Evolutionary conservation across 2,113 vertebrate species (phyloP).

Genomic region (Taxidea taxus): DNA sequence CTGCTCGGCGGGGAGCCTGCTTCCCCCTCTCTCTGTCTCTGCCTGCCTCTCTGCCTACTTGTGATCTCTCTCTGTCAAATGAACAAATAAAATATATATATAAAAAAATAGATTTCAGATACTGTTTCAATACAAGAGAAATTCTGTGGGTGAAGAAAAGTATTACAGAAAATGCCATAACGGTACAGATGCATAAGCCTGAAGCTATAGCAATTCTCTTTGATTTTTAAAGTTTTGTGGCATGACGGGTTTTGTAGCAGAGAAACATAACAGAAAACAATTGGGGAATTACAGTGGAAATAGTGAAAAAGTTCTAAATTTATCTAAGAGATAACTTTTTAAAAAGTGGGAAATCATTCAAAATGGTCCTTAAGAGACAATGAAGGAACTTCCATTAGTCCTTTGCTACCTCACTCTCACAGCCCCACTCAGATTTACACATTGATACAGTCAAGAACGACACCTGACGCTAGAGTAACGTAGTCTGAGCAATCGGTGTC

Average conservation of each 20-base stretch:
- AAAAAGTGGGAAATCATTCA: not conserved
- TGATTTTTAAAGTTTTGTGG: not conserved
- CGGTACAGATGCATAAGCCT: not conserved
- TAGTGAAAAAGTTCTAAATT: not conserved
- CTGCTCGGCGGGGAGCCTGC: no score
- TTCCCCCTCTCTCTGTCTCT: no score
- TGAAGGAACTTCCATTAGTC: not conserved
- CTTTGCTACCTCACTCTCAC: not conserved
- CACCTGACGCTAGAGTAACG: not conserved
- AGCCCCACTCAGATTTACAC: not conserved
- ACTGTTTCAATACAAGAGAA: not conserved
- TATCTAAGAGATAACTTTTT: not conserved
- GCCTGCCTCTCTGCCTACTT: no score
- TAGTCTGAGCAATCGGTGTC: not conserved
- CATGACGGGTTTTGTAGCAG: not conserved
- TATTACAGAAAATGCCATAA: not conserved
- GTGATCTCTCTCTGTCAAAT: no score
- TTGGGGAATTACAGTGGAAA: not conserved
- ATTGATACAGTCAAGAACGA: not conserved
- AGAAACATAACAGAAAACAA: not conserved
- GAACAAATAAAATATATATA: no score
- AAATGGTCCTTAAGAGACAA: not conserved
- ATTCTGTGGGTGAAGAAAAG: not conserved
- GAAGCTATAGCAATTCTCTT: not conserved
- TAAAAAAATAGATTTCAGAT: slow-evolving; percentile 8